Evolutionary conservation across 1,140 invertebrate genomes (phyloP), one percentile per base, ranked within the genome.

Genomic region (Carposina sasakii): DNA sequence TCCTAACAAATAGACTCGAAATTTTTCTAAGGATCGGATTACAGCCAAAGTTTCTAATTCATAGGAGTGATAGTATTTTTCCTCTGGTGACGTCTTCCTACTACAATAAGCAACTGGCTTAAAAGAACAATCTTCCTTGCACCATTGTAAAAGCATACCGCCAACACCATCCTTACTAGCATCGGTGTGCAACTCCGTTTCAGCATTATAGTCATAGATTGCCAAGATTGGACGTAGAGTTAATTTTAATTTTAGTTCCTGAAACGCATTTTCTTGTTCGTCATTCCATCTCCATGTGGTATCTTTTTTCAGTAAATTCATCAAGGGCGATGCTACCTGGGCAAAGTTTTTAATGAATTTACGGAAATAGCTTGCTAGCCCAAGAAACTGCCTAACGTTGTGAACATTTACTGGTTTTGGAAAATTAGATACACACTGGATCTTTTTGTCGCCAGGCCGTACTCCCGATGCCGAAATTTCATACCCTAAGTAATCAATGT

Each of bases 161-260:
- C 13, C 46, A 33, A 46, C 33, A 6, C 37, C 46, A 5, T 33
- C 23, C 30, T 48, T 48, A 36, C 46, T 48, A 9, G 46, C 46
- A 39, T 48, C 46, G 16, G 46, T 48, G 24, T 48, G 46, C 2
- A 48, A 21, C 21, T 48, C 30, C 3, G 19, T 28, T 28, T 48
- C 19, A 19, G 34, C 33, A 3, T 26, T 31, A 13, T 13, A 20
- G 17, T 48, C 46, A 26, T 48, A 48, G 2, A 48, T 23, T 1
- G 33, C 46, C 9, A 48, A 17, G 8, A 48, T 19, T 13, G 46
- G 46, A 24, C 46, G 16, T 16, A 30, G 15, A 2, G 26, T 20
- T 9, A 48, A 20, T 36, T 36, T 39, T 5, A 19, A 3, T 48
- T 40, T 48, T 6, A 48, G 10, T 20, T 23, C 13, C 12, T 39